Evolutionary conservation across 1,140 invertebrate species (phyloP), one percentile per base, ranked within the genome.

Genomic region (Cydia fagiglandana): DNA sequence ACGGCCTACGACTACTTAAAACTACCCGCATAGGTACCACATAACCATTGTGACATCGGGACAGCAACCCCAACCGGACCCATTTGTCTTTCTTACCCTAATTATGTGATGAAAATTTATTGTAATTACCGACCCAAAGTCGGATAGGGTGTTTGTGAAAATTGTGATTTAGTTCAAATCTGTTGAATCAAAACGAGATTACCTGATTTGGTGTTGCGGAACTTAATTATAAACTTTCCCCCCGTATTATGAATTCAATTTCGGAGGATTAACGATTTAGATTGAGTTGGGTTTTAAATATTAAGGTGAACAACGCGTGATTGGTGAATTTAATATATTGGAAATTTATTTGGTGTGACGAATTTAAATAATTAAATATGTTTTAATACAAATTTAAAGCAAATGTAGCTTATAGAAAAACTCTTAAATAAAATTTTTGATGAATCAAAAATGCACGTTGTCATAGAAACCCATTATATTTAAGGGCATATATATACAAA

Each of bases 61-160:
- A 78, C 78, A 77, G 64, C 28, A 64, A 74, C 68, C 75, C 53
- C 74, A 74, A 76, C 79, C 73, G 73, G 73, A 81, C 79, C 79
- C 78, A 84, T 86, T 86, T 84, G 79, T 86, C 83, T 85, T 86
- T 86, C 84, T 83, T 82, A 83, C 82, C 80, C 82, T 88, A 84
- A 88, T 88, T 88, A 86, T 84, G 80, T 85, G 85, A 85, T 85
- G 84, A 86, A 82, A 88, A 88, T 88, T 85, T 88, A 88, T 88
- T 75, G 82, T 74, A 77, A 77, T 76, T 78, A 74, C 77, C 64
- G 78, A 74, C 77, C 77, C 79, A 38, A 82, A 80, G 66, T 73
- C 78, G 74, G 20, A 61, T 5, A 73, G 76, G 64, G 75, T 79
- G 75, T 74, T 70, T 13, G n/a, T 64, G 61, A 75, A 76, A 75